phyloP scores from a whole-genome alignment of 2,797 vertebrate genomes.

The Chloroceryle inda region DNA sequence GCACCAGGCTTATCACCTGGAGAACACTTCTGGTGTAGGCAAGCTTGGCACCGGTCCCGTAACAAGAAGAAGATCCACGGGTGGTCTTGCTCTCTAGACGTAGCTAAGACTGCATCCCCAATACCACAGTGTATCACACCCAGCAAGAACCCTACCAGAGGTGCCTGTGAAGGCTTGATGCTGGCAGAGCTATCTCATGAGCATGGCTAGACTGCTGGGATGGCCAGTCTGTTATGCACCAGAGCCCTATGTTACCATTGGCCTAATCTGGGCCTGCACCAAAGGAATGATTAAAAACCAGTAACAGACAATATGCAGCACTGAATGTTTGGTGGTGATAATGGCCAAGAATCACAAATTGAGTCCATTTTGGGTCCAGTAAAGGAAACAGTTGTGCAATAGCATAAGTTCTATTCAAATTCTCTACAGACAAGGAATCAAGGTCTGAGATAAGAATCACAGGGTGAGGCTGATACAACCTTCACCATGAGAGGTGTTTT shows the following conservation, averaged over 20 bases:
- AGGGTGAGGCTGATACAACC: neutral
- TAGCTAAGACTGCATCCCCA: neutral
- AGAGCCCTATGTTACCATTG: neutral
- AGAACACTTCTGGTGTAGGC: neutral
- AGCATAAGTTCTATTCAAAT: constrained; percentile 38
- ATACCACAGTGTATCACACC: neutral
- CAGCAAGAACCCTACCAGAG: neutral
- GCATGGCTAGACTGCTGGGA: neutral
- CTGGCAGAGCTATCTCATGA: neutral
- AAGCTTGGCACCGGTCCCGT: neutral
- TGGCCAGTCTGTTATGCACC: neutral
- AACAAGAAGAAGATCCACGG: neutral
- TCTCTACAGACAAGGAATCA: neutral
- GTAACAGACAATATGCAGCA: neutral
- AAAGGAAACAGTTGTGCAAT: constrained; percentile 61
- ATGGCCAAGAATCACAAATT: constrained; percentile 56
- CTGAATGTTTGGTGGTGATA: neutral
- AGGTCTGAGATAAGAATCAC: neutral
- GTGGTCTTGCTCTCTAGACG: neutral
- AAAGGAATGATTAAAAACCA: constrained; percentile 1
- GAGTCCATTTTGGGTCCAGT: constrained; percentile 10
- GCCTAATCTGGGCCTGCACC: neutral
- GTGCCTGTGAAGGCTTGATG: neutral
- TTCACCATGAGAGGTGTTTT: neutral
- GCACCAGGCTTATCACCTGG: neutral